Evolutionary conservation across 2,797 vertebrate species (phyloP), one percentile per base, ranked within the genome.

Genomic region (Manis pentadactyla): DNA sequence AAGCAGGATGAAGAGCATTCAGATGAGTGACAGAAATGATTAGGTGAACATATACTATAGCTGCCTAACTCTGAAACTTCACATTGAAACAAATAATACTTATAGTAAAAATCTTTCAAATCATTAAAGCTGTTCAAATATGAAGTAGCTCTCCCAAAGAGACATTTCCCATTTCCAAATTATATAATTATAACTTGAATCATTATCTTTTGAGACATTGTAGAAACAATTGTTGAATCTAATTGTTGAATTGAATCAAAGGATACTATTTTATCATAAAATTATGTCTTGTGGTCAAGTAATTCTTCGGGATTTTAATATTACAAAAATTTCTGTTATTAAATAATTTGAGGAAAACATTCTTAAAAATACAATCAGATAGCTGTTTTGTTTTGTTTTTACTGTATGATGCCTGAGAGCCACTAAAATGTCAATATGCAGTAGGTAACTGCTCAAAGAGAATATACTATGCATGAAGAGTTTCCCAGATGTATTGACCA

Each of bases 91-190:
- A 85, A 73, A 74, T 71, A 87, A 84, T 46, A 19, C 9, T 86
- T 63, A 71, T 2, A 9, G 18, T 61, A 64, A 85, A 93, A 90
- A 64, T 59, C 8, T 87, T 53, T 63, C 13, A 83, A 31, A 78
- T 4, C 18, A 46, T 27, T 82, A 79, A 8, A 92, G 53, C 63
- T 74, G 2, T 14, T 23, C n/a, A 95, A 71, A 87, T 23, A 39
- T 57, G n/a, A 93, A 66, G 89, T 29, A 82, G 15, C 7, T 83
- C 86, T 83, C 29, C 23, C 31, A 93, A 31, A 82, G 18, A 87
- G 64, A 95, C 8, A 79, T 46, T 92, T 95, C 66, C 18, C 9
- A 46, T 83, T 90, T 96, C n/a, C 53, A 96, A 90, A 90, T 89
- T 84, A 42, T 34, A 71, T 39, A 42, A 39, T 69, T 42, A 92